Evolutionary conservation across 2,797 vertebrate species (phyloP).

Genomic region (Dendrocincla fuliginosa): DNA sequence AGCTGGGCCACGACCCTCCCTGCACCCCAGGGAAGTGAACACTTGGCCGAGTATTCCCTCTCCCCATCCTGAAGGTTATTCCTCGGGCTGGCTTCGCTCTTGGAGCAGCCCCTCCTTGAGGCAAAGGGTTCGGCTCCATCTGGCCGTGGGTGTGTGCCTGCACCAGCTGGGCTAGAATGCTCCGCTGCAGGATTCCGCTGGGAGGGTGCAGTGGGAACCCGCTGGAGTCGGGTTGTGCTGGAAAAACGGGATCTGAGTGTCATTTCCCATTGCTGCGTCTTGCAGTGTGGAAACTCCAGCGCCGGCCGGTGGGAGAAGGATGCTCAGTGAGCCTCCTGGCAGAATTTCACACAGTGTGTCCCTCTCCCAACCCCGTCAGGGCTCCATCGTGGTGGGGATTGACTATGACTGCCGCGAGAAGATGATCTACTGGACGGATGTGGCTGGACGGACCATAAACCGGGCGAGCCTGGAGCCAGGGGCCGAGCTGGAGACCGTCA

Average conservation of each 20-base stretch:
- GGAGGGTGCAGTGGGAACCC: neutral
- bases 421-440: constrained; percentile 93
- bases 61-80: neutral
- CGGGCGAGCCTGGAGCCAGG: constrained; percentile 83
- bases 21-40: neutral
- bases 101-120: neutral
- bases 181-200: neutral
- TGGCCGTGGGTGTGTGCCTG: neutral
- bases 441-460: constrained; percentile 90
- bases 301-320: neutral
- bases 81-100: rapidly evolving
- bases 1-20: neutral
- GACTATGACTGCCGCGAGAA: constrained; percentile 91
- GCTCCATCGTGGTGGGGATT: constrained; percentile 94
- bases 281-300: rapidly evolving
- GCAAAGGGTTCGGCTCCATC: neutral
- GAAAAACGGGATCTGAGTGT: neutral
- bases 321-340: neutral
- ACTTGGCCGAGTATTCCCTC: neutral
- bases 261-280: neutral
- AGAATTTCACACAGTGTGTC: neutral
- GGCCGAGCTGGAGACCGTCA: constrained; percentile 87
- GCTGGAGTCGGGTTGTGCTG: rapidly evolving
- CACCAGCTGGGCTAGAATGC: neutral
- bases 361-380: constrained; percentile 72